Evolutionary conservation across 2,888 invertebrate species (phyloP).

Genomic region (Drosophila mayaguana): DNA sequence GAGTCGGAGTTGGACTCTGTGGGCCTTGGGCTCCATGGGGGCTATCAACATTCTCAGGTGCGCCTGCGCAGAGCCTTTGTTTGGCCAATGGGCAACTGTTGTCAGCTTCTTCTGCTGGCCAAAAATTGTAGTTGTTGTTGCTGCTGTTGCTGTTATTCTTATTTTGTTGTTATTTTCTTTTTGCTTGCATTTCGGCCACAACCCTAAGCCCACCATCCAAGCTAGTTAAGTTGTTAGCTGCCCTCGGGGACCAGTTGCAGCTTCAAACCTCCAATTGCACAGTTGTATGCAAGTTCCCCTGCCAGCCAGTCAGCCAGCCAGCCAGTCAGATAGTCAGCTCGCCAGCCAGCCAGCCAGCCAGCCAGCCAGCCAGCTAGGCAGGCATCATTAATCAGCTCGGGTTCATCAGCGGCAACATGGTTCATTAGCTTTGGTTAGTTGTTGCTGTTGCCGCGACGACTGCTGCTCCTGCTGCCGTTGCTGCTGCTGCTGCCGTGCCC

Average conservation of each 20-base stretch:
- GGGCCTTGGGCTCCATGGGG: conserved; percentile 69
- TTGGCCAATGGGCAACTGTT: conserved; percentile 65
- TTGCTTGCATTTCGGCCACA: conserved; percentile 33
- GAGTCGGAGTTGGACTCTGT: conserved; percentile 25
- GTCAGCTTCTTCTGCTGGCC: conserved; percentile 61
- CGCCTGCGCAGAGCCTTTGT: conserved; percentile 73
- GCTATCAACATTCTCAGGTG: conserved; percentile 85
- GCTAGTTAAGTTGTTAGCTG: conserved; percentile 80
- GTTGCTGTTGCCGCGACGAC: conserved; percentile 49
- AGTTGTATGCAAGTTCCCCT: conserved; percentile 47
- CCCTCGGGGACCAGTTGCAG: conserved; percentile 55
- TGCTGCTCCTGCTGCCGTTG: conserved; percentile 30
- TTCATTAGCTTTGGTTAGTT: conserved; percentile 78
- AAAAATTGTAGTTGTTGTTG: conserved; percentile 43
- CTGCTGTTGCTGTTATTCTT: neutral
- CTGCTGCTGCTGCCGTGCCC: conserved; percentile 48
- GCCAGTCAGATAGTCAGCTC: conserved; percentile 19
- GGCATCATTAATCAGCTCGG: conserved; percentile 77
- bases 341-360: conserved; percentile 22
- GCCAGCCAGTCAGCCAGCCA: conserved; percentile 19
- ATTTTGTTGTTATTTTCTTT: neutral
- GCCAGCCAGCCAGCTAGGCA: conserved; percentile 28
- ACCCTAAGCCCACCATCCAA: conserved; percentile 71
- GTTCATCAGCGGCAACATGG: conserved; percentile 80
- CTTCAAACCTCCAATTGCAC: conserved; percentile 36